Conservation (phyloP, 1,140 invertebrate species). For the Ridgeia piscesae region DNA sequence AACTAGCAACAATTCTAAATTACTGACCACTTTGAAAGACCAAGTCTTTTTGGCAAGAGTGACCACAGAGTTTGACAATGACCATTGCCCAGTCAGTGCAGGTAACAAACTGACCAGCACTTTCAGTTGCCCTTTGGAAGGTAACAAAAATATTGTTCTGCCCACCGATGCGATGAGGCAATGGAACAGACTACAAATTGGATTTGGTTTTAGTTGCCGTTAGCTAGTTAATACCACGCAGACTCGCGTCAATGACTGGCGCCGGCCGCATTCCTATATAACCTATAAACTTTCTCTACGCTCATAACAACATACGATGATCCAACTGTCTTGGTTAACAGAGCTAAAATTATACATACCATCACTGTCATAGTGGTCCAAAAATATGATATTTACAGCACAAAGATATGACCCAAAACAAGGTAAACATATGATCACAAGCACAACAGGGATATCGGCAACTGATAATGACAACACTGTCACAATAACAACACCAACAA, state of each 20-base stretch:
- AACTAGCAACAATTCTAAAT: neutral
- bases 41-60: neutral
- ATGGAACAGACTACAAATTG: neutral
- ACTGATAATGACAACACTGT: neutral
- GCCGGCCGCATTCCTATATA: neutral
- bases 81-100: neutral
- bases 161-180: neutral
- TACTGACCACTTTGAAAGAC: neutral
- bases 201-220: slow-evolving; percentile 1
- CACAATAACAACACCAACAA: neutral
- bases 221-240: neutral
- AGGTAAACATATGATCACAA: neutral
- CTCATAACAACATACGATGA: neutral
- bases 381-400: slow-evolving; percentile 6
- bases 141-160: neutral
- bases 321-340: neutral
- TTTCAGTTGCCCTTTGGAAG: neutral
- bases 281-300: neutral
- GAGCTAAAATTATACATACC: neutral
- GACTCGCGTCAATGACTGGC: neutral
- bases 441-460: neutral
- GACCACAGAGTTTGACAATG: neutral
- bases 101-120: neutral
- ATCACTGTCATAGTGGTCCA: neutral
- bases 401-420: neutral